Evolutionary conservation across 1,140 invertebrate genomes (phyloP).

Genomic region (Heliothis subflexa): DNA sequence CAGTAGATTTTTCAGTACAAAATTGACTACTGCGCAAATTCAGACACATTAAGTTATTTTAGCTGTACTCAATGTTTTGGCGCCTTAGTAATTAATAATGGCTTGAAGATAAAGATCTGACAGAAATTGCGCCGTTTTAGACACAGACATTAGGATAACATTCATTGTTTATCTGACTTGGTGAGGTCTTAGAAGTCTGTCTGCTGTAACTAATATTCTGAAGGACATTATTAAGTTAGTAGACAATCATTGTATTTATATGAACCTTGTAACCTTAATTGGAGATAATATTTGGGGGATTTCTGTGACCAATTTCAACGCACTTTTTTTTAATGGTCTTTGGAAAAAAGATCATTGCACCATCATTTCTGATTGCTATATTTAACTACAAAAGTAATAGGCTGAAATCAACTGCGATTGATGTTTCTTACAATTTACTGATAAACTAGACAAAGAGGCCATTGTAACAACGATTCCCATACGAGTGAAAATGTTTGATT

Average conservation of each 20-base stretch:
- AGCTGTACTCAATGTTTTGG: background rate
- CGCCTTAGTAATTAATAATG: background rate
- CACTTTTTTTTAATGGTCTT: too few species aligned
- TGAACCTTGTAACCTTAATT: too few species aligned
- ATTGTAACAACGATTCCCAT: constrained; percentile 30
- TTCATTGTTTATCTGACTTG: background rate
- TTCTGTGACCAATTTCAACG: too few species aligned
- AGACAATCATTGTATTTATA: too few species aligned
- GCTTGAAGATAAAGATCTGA: too few species aligned
- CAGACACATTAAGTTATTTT: background rate
- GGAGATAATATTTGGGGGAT: too few species aligned
- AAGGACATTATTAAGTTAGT: background rate
- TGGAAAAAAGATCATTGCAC: too few species aligned
- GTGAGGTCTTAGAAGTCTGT: background rate
- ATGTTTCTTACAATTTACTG: background rate
- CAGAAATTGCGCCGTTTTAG: too few species aligned
- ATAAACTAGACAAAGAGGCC: constrained; percentile 23
- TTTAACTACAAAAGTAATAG: background rate
- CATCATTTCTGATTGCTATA: background rate
- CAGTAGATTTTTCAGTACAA: background rate
- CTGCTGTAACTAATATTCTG: background rate
- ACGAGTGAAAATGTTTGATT: constrained; percentile 40
- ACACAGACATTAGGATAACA: constrained; percentile 8
- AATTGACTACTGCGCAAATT: too few species aligned
- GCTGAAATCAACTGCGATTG: background rate